Evolutionary conservation across 2,797 vertebrate genomes (phyloP), one percentile per base, ranked within the genome.

Genomic region (Esox masquinongy): DNA sequence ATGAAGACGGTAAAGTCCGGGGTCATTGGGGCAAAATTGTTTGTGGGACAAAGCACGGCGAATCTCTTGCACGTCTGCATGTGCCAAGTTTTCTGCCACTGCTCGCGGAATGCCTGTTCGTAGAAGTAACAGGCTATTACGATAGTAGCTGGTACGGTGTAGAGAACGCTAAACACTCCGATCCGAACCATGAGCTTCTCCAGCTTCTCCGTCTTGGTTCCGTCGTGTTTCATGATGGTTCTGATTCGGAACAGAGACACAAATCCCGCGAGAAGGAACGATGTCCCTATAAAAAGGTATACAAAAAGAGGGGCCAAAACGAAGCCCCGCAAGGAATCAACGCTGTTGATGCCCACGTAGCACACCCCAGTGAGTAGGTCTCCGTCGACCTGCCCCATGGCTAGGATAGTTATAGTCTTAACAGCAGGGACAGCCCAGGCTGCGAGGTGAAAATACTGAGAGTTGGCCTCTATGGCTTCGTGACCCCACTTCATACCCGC

Each of bases 401-500:
- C 98, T 68, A 99, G 91, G 80, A 99, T 97, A 70, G 97, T 97
- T 90, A 99, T 99, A 84, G 98, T 99, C 79, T 99, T 99, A 64
- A 99, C 95, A 3, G 98, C 98, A 0, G 98, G 98, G 73, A 99
- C 97, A 0, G 97, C 98, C 98, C 98, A 99, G 0, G 98, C 98
- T 0, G 97, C 97, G 85, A 99, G 89, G 86, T 99, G 98, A 91
- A 99, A 99, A 85, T 99, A 99, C 84, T 98, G 98, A 0, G 97
- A 98, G 87, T 99, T 97, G 76, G 98, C 97, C 80, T 99, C 98
- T 0, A 99, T 99, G 63, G 98, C 98, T 76, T 99, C 98, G 0
- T 99, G 98, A 61, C 98, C 98, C 98, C 98, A 99, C 86, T 99
- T 99, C 97, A 99, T 98, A 50, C 98, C 98, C 0, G 98, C 98